Evolutionary conservation across 2,113 vertebrate species (phyloP).

Genomic region (Tringa solitaria): DNA sequence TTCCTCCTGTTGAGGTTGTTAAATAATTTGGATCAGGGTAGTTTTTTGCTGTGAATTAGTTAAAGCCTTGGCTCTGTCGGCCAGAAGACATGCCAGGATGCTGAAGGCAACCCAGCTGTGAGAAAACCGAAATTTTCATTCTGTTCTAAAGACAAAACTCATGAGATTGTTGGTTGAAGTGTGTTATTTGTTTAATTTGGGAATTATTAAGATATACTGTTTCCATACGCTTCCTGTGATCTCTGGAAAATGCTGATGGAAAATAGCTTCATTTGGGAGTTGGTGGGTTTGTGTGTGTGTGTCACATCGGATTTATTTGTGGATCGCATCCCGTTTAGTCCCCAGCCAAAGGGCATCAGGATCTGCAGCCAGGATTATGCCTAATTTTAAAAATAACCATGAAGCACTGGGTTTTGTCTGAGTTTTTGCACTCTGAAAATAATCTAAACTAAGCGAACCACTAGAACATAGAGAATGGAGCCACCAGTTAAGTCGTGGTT

Average conservation of each 20-base stretch:
- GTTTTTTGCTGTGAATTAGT: background rate
- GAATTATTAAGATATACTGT: background rate
- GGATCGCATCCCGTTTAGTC: background rate
- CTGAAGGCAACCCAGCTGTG: background rate
- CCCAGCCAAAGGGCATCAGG: background rate
- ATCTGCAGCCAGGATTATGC: background rate
- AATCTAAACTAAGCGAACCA: rapidly evolving
- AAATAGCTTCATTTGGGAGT: background rate
- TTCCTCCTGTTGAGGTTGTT: background rate
- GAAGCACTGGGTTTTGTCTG: background rate
- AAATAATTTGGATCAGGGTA: background rate
- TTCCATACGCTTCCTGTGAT: background rate
- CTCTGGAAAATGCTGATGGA: background rate
- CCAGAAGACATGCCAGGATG: background rate
- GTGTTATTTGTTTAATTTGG: background rate
- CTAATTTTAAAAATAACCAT: background rate
- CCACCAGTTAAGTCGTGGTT: background rate
- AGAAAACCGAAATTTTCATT: background rate
- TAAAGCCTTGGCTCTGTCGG: background rate
- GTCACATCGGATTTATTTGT: background rate
- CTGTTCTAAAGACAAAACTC: background rate
- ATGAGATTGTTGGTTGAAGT: background rate
- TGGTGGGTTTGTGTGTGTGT: background rate
- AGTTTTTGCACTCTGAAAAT: background rate
- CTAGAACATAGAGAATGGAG: background rate